Base-by-base conservation (phyloP, 1,140 invertebrate genomes). In the Diachasmimorpha longicaudata region DNA sequence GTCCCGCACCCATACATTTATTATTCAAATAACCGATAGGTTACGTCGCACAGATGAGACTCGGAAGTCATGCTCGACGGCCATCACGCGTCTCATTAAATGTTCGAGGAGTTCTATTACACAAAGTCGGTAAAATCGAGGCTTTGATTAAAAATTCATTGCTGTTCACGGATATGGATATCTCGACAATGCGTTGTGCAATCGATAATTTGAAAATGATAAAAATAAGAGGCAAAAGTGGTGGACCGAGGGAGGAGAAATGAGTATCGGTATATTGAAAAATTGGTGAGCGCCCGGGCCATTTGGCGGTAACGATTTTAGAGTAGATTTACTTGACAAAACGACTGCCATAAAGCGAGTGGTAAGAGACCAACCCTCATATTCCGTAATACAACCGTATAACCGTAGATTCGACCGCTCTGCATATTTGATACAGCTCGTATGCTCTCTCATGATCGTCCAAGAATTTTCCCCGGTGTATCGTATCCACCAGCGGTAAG, bases 371-470 rank as follows among this genome's bases (percentile, higher is more conserved):
- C 31, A 31, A 55, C 55, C 44, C 19, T 21, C 25, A 74, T 67
- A 42, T 66, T 44, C 23, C 14, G 36, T 74, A 44, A 44, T 23
- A 74, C 23, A 31, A 81, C 80, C 80, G 83, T 82, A 88, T 89
- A 89, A 89, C 86, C 88, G 85, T 89, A 88, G 85, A 89, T 89
- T 86, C 87, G 84, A 82, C 82, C 81, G 79, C 77, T 81, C 74
- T 89, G 85, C 85, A 89, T 89, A 88, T 88, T 89, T 89, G 81
- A 88, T 88, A 81, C 82, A 80, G 83, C 8, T 48, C 84, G 36
- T 16, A 82, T 87, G 85, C 77, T 81, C 84, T 67, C 70, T 85
- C 87, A 88, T 87, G 86, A 84, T 80, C 85, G 84, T 79, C 80
- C 74, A 85, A 75, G 71, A 88, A 87, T 88, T 88, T 86, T 85